Evolutionary conservation across 2,797 vertebrate genomes (phyloP), one percentile per base, ranked within the genome.

Genomic region (Mormyrus hasselquistii): DNA sequence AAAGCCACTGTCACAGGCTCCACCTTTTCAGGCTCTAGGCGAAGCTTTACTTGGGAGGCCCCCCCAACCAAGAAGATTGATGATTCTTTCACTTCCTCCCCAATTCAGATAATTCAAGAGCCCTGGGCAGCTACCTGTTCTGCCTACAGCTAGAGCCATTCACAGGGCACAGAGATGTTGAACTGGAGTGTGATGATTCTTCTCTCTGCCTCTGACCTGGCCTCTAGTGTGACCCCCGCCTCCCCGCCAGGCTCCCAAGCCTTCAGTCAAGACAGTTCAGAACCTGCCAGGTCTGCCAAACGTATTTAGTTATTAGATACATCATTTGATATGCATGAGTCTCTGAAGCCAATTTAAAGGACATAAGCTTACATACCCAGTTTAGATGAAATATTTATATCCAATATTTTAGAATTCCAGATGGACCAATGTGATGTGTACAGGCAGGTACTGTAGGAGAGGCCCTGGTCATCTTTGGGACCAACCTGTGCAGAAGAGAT

Each of bases 361-460:
- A 84, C 25, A 49, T 25, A 85, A 85, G 16, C 53, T 14, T 85
- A 44, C 55, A 85, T 49, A 49, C 59, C 22, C 53, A 6, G 41
- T 14, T 85, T 84, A 12, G 38, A 49, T 89, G 2, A 89, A 89
- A 89, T 85, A 89, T 85, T 89, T 89, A 85, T 89, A 85, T 84
- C 44, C 82, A 85, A 84, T 65, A 65, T 62, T 55, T 85, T 85
- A 55, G n/a, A 57, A 83, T 88, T 84, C 19, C 19, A 84, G 55
- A 16, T 16, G 38, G 79, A 16, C 5, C 55, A 65, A 62, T 85
- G 55, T 55, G 38, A 55, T 62, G 44, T 87, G 53, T 44, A 62
- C 8, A 41, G 52, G 55, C 25, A 87, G 86, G 6, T 16, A n/a
- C n/a, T n/a, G n/a, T n/a, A 4, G 25, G 55, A 87, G 52, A 69